Base-by-base conservation (phyloP, 2,888 invertebrate genomes). In the Drosophila fulvimacula region DNA sequence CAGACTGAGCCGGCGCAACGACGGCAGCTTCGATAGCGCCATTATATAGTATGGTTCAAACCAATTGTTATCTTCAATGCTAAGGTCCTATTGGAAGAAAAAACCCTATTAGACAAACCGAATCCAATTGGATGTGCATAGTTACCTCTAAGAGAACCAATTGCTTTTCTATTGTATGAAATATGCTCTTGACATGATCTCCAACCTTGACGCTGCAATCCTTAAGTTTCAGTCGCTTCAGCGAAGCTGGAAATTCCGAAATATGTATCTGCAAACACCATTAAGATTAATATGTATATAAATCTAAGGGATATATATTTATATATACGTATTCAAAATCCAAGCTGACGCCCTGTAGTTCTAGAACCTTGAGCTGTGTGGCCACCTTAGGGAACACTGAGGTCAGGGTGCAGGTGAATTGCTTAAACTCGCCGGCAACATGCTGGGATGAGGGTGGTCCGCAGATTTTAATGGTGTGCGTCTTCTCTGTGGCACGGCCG, bases 1-100 rank as follows among this genome's bases (percentile, higher is more conserved):
- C 75, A 96, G 91, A 61, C 94, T 93, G 6, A 97, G 93, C 41
- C 94, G 94, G 42, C 94, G 93, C 30, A 97, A 93, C 7, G 93
- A 91, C 1, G 93, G 92, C 87, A 95, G 93, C 92, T 96, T 97
- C 82, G 96, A 96, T 2, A 97, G 93, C 0, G 96, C 94, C 91
- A 97, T 93, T 11, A 97, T 92, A 46, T 95, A 94, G 66, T 96
- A 95, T 0, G 96, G 95, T 57, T 95, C 95, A 68, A 97, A 94
- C 96, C 96, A 97, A 7, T 94, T 93, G 88, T 96, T 96, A 68
- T 94, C 94, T 34, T 96, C 95, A 58, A 97, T 93, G 83, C 96
- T 95, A 52, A 97, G 88, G 51, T 95, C 94, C 96, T 96, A 27
- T n/a, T 90, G 15, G 6, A 64, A 90, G 1, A 15, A 9, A 10